Evolutionary conservation across 1,140 invertebrate species (phyloP), one percentile per base, ranked within the genome.

Genomic region (Nebria ingens): DNA sequence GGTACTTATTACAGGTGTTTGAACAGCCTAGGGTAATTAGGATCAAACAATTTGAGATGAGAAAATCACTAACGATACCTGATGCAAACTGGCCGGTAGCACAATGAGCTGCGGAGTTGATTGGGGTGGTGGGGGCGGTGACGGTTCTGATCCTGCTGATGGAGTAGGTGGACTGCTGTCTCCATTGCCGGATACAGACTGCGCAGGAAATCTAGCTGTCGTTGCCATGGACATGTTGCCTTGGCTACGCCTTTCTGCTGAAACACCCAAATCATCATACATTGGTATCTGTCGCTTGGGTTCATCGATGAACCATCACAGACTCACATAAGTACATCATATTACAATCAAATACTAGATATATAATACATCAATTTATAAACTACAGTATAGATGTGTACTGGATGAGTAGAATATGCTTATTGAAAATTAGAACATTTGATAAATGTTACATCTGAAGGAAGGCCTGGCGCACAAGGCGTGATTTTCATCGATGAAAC

Each of bases 191-290:
- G 29, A 25, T 21, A 53, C 53, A 54, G 29, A 21, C 23, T 9
- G 55, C 55, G 67, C 60, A 62, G 68, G 66, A 59, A 70, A 71
- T 52, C 69, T 66, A 65, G 69, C 69, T 66, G 69, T 62, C 52
- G 69, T 71, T 66, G 69, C 67, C 69, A 71, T 71, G 68, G 61
- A 59, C 56, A 45, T 60, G 63, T 70, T 60, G 62, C 68, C 68
- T 63, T 58, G 64, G 61, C 62, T 71, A 66, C 64, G 62, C 63
- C 65, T 64, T 56, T 59, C 58, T 59, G 61, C 66, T 65, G 62
- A 55, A 68, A 68, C 59, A 56, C 38, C 59, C 60, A 64, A 63
- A n/a, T n/a, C 59, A 53, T 21, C 51, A 56, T 42, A 20, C 19
- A 56, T 17, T 6, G 2, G 15, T 17, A 38, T 15, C n/a, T n/a